These are phyloP conservation scores for Karalla daura DNA, from an alignment of 2,797 vertebrate genomes.

Conservation along the genomic window DNA sequence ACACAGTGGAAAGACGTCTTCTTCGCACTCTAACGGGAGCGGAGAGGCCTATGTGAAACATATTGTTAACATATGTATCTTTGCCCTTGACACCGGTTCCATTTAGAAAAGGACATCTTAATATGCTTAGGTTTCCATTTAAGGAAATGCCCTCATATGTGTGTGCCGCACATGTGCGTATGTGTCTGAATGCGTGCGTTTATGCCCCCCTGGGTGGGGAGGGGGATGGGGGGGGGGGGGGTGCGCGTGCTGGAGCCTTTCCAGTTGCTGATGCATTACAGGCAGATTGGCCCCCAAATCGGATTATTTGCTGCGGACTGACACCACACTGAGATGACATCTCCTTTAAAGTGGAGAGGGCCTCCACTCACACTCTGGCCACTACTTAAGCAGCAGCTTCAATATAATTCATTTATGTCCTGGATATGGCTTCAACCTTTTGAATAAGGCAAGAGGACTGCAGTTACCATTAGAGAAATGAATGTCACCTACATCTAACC, in stretches of 20 bases:
- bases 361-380: constrained; percentile 80
- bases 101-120: constrained; percentile 78
- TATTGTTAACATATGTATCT: constrained; percentile 81
- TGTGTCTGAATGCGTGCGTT: constrained; percentile 34
- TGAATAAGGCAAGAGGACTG: constrained; percentile 76
- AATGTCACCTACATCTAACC: constrained; percentile 76
- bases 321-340: constrained; percentile 85
- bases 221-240: background rate
- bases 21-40: constrained; percentile 59
- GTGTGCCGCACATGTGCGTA: constrained; percentile 51
- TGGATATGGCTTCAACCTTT: constrained; percentile 77
- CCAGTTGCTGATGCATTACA: constrained; percentile 85
- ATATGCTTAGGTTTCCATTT: constrained; percentile 81
- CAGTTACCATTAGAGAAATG: constrained; percentile 83
- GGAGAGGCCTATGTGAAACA: constrained; percentile 68
- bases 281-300: constrained; percentile 85
- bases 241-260: constrained; percentile 74
- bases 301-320: constrained; percentile 85
- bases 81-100: constrained; percentile 76
- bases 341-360: constrained; percentile 83
- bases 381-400: constrained; percentile 79
- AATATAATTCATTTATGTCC: constrained; percentile 81
- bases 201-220: constrained; percentile 13
- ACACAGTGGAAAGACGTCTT: constrained; percentile 33
- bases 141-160: constrained; percentile 74